These are phyloP conservation scores for Cacatua alba DNA, from an alignment of 2,113 vertebrate genomes.

Conservation along the genomic window DNA sequence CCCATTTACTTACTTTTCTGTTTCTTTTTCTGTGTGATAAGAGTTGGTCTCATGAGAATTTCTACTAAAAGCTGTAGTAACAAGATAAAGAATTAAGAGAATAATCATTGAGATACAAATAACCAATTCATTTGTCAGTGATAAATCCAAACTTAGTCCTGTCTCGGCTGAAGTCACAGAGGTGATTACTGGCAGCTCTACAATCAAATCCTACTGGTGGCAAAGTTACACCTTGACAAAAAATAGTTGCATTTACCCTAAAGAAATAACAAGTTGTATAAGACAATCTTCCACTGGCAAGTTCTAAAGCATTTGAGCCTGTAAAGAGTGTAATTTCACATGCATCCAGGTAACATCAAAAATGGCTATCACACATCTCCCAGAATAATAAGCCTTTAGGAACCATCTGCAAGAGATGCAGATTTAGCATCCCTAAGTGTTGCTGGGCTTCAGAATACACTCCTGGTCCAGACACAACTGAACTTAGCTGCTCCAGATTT, in stretches of 20 bases:
- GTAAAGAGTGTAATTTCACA: not conserved
- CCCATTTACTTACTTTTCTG: conserved; percentile 86
- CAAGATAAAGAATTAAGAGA: conserved; percentile 19
- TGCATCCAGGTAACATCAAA: not conserved
- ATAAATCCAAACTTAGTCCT: not conserved
- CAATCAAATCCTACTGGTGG: not conserved
- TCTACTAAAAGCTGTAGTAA: conserved; percentile 91
- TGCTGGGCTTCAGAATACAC: not conserved
- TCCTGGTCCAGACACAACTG: not conserved
- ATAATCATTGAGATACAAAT: not conserved
- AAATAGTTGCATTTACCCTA: not conserved
- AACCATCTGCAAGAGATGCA: not conserved
- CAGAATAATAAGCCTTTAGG: not conserved
- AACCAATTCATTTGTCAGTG: not conserved
- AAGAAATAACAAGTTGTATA: not conserved
- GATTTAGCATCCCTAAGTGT: not conserved
- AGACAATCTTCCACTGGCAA: not conserved
- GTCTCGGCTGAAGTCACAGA: not conserved
- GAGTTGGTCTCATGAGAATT: conserved; percentile 96
- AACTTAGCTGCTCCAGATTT: not conserved
- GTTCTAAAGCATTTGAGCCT: not conserved
- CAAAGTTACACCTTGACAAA: not conserved
- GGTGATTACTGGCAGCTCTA: not conserved
- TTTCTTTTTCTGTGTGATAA: conserved; percentile 93
- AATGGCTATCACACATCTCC: not conserved